Conservation (phyloP, 2,888 invertebrate species). For the Crematogaster levior region DNA sequence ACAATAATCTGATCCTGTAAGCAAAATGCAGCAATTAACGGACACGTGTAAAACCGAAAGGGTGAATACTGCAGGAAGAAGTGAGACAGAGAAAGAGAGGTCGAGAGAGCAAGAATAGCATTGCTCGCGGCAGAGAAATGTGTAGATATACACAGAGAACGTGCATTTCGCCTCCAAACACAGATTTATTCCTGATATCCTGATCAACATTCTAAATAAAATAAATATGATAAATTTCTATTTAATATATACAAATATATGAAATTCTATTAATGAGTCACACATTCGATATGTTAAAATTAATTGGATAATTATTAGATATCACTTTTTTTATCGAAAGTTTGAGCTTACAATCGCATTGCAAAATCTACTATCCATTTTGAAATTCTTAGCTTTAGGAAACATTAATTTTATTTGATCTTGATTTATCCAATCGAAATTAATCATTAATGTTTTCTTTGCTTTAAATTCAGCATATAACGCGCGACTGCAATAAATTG, state of each 20-base stretch:
- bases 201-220: neutral
- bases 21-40: conserved; percentile 77
- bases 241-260: neutral
- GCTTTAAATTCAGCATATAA: neutral
- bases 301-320: neutral
- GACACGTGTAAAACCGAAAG: conserved; percentile 59
- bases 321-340: neutral
- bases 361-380: neutral
- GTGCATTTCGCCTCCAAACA: neutral
- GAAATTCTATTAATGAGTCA: neutral
- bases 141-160: neutral
- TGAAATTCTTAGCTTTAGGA: neutral
- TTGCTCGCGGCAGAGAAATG: conserved; percentile 18
- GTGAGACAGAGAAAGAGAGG: conserved; percentile 34
- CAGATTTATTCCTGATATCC: neutral
- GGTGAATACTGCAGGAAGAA: neutral
- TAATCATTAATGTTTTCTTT: neutral
- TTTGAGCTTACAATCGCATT: neutral
- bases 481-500: neutral
- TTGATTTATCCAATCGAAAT: neutral
- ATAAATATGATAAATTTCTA: conserved; percentile 8
- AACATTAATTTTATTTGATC: neutral
- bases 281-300: neutral
- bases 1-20: conserved; percentile 72
- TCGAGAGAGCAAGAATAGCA: conserved; percentile 49